These are phyloP conservation scores for Promerops cafer DNA, from an alignment of 2,113 vertebrate genomes.

Conservation along the genomic window DNA sequence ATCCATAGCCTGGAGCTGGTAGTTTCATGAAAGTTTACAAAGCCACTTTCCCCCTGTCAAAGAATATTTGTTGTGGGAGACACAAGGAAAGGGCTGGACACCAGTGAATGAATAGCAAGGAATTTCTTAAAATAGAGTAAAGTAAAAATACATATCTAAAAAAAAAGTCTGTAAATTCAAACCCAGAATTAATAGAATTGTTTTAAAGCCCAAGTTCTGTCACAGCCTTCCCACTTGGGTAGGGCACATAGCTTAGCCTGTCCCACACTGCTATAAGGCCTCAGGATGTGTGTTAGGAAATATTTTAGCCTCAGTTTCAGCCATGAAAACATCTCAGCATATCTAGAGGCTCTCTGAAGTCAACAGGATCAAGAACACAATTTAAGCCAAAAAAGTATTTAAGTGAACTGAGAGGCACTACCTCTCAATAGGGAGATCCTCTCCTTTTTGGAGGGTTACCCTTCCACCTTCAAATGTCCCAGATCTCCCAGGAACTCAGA, in stretches of 20 bases:
- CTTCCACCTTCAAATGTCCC: neutral
- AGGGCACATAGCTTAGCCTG: neutral
- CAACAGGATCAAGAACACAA: neutral
- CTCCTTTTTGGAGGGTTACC: neutral
- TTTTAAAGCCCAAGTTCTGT: neutral
- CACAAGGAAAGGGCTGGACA: neutral
- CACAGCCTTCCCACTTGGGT: neutral
- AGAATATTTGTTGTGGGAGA: neutral
- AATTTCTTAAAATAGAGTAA: neutral
- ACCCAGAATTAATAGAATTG: neutral
- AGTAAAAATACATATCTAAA: neutral
- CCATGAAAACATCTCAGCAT: neutral
- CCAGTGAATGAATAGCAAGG: neutral
- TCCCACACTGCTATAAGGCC: neutral
- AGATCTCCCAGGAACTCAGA: neutral
- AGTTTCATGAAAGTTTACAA: neutral
- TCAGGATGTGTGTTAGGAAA: neutral
- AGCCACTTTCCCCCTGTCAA: neutral
- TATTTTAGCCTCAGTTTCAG: neutral
- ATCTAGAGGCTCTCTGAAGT: neutral
- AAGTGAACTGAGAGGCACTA: neutral
- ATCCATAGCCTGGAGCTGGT: neutral
- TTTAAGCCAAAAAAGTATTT: neutral
- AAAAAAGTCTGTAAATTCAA: neutral
- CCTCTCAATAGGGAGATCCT: neutral